These are phyloP conservation scores for Leucozona laternaria DNA, from an alignment of 2,888 invertebrate genomes.

Conservation along the genomic window DNA sequence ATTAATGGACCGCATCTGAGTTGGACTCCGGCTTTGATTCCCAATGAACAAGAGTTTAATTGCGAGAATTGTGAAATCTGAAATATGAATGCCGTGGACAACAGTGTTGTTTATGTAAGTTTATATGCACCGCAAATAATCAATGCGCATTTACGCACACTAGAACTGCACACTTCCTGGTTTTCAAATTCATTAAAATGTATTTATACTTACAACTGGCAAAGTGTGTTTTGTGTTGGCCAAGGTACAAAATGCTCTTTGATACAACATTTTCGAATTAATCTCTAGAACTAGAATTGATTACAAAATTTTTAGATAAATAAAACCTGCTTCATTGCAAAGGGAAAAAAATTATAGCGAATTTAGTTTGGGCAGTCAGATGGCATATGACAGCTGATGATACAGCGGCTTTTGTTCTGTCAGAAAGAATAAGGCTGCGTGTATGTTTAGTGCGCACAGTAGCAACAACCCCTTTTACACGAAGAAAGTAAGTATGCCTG, in stretches of 20 bases:
- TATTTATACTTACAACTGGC: constrained; percentile 77
- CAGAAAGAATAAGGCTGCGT: not conserved
- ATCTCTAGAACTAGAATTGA: not conserved
- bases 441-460: too few relatives aligned
- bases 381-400: constrained; percentile 2
- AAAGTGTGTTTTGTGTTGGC: constrained; percentile 67
- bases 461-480: too few relatives aligned
- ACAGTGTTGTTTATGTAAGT: constrained; percentile 80
- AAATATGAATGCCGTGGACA: constrained; percentile 14
- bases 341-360: constrained; percentile 9
- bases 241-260: constrained; percentile 77
- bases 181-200: not conserved
- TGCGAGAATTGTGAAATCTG: constrained; percentile 76
- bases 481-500: too few relatives aligned
- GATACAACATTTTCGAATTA: constrained; percentile 78
- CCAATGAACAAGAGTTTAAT: constrained; percentile 53
- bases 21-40: constrained; percentile 38
- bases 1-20: not conserved
- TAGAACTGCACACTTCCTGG: not conserved
- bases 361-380: constrained; percentile 8
- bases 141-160: constrained; percentile 55
- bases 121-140: constrained; percentile 5
- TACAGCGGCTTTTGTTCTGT: constrained; percentile 29
- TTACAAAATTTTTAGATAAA: constrained; percentile 41
- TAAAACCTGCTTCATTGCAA: constrained; percentile 59